Evolutionary conservation across 2,888 invertebrate genomes (phyloP).

Genomic region (Sepiola atlantica): DNA sequence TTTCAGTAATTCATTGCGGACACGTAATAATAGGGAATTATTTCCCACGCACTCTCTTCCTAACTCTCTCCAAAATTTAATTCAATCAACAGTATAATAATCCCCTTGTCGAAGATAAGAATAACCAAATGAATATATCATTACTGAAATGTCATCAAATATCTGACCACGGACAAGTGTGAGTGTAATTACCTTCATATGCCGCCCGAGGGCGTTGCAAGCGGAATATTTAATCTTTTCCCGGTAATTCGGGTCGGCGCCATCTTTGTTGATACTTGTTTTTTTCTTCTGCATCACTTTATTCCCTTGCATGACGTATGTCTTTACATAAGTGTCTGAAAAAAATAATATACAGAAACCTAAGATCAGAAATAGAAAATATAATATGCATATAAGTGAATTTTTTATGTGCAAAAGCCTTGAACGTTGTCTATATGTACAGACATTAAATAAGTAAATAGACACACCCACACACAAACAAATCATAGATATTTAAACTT

Average conservation of each 20-base stretch:
- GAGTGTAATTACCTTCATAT: constrained; percentile 80
- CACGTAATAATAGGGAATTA: not conserved
- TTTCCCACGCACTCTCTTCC: not conserved
- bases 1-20: no score
- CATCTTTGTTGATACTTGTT: constrained; percentile 87
- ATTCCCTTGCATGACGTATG: constrained; percentile 90
- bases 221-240: constrained; percentile 88
- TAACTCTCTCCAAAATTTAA: not conserved
- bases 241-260: constrained; percentile 88
- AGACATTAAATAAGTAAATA: no score
- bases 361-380: not conserved
- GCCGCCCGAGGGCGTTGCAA: constrained; percentile 78
- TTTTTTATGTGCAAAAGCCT: no score
- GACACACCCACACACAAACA: no score
- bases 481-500: no score
- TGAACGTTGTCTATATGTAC: no score
- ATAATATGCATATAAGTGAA: no score
- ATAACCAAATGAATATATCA: constrained; percentile 8
- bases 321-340: constrained; percentile 93
- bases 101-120: not conserved
- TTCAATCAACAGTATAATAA: not conserved
- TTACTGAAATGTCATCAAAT: not conserved
- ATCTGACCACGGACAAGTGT: not conserved
- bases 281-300: constrained; percentile 93
- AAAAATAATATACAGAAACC: constrained; percentile 44